Evolutionary conservation across 2,888 invertebrate genomes (phyloP).

Genomic region (Nephrotoma flavescens): DNA sequence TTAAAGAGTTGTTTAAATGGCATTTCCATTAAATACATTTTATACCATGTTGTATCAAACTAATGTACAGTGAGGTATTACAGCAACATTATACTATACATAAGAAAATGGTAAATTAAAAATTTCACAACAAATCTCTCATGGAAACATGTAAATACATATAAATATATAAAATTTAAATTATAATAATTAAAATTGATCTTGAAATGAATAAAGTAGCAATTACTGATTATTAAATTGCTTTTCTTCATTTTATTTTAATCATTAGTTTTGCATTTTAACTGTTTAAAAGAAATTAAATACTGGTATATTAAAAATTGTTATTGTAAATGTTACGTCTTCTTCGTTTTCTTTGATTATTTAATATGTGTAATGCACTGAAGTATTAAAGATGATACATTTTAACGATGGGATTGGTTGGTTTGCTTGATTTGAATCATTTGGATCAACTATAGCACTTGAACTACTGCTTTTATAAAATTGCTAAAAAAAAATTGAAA

Average conservation of each 20-base stretch:
- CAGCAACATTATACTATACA: not conserved
- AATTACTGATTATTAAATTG: constrained; percentile 1
- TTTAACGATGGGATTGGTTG: not conserved
- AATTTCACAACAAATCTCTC: not conserved
- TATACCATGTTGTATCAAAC: not conserved
- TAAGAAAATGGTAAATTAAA: not conserved
- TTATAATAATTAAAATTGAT: not conserved
- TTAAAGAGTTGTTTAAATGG: not conserved
- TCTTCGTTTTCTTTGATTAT: not conserved
- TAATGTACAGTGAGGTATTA: not conserved
- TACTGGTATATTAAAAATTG: not conserved
- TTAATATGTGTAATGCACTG: not conserved
- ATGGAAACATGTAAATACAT: not conserved
- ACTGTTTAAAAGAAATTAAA: not conserved
- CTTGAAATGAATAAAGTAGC: not conserved
- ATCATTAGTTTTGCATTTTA: not conserved
- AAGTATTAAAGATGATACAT: not conserved
- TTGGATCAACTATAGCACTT: no score
- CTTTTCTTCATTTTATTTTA: not conserved
- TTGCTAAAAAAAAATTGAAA: no score
- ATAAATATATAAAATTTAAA: not conserved
- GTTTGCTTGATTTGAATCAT: not conserved
- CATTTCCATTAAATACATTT: not conserved
- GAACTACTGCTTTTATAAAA: no score
- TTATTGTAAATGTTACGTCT: not conserved